Evolutionary conservation across 2,888 invertebrate genomes (phyloP), one percentile per base, ranked within the genome.

Genomic region (Heteromyza rotundicornis): DNA sequence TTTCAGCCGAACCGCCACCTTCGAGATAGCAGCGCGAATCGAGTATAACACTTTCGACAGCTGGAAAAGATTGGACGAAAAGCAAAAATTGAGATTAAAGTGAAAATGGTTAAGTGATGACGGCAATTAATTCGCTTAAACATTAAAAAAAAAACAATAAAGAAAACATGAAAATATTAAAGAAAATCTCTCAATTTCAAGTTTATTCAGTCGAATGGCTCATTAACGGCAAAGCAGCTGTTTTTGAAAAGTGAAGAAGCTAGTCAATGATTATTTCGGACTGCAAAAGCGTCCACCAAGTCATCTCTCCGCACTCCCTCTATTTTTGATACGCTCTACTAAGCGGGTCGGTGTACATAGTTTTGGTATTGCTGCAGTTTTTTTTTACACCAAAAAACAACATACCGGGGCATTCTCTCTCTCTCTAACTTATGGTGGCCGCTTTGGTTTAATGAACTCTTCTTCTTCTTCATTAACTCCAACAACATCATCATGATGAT

Each of bases 21-120:
- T 94, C 92, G 79, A 96, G 85, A 83, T 92, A 96, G 80, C 96
- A 96, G 76, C 95, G 87, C 76, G 92, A 92, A 85, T 95, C 95
- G 73, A 90, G 87, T 78, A 90, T 87, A 57, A 74, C 82, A 68
- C 80, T 77, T 69, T 75, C 71, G 32, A 75, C 72, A 68, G 87
- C 92, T 91, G 84, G 47, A 79, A n/a, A n/a, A n/a, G n/a, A n/a
- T n/a, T n/a, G n/a, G n/a, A n/a, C n/a, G n/a, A n/a, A n/a, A n/a
- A n/a, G n/a, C n/a, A n/a, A n/a, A n/a, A 44, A 12, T 20, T 44
- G 50, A 50, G n/a, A 50, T 44, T 12, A 58, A 65, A 62, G 50
- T 54, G 54, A 60, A 70, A n/a, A 65, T 66, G 32, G 56, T 58
- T 53, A 50, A 17, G n/a, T n/a, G n/a, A n/a, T n/a, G n/a, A n/a